Conservation (phyloP, 2,113 vertebrate species). For the Pluvianellus socialis region DNA sequence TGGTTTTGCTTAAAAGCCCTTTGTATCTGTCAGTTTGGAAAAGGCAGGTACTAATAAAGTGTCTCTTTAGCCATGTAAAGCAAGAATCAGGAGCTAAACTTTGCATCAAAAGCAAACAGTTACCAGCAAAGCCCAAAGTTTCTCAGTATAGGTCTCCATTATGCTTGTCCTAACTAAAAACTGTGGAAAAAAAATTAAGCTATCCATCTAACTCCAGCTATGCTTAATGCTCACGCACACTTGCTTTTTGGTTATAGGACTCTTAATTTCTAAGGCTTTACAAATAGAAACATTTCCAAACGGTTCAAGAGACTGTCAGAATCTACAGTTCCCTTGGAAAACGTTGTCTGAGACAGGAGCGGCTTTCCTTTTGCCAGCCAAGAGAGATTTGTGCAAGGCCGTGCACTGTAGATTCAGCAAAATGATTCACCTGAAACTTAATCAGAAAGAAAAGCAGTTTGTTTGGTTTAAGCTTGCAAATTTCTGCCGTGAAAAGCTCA, state of each 20-base stretch:
- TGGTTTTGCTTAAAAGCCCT: background rate
- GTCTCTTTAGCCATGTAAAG: background rate
- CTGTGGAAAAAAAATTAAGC: background rate
- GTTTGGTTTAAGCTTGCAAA: background rate
- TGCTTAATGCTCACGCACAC: background rate
- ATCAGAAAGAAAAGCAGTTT: background rate
- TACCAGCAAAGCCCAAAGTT: background rate
- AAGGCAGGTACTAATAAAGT: background rate
- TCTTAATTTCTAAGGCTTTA: background rate
- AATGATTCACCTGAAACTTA: slow-evolving; percentile 39
- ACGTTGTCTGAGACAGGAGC: background rate
- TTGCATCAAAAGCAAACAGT: background rate
- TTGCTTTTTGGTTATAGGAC: background rate
- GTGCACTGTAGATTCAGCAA: background rate
- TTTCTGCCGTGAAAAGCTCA: background rate
- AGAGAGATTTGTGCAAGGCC: background rate
- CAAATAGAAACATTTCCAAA: background rate
- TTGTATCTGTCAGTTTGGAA: background rate
- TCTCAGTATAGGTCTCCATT: background rate
- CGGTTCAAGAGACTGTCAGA: background rate
- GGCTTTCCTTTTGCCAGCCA: background rate
- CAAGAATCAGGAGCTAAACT: background rate
- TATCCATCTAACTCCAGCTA: background rate
- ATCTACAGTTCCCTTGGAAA: background rate
- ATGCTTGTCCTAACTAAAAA: background rate